Base-by-base conservation (phyloP, 2,113 vertebrate genomes). In the Ornithorhynchus anatinus region DNA sequence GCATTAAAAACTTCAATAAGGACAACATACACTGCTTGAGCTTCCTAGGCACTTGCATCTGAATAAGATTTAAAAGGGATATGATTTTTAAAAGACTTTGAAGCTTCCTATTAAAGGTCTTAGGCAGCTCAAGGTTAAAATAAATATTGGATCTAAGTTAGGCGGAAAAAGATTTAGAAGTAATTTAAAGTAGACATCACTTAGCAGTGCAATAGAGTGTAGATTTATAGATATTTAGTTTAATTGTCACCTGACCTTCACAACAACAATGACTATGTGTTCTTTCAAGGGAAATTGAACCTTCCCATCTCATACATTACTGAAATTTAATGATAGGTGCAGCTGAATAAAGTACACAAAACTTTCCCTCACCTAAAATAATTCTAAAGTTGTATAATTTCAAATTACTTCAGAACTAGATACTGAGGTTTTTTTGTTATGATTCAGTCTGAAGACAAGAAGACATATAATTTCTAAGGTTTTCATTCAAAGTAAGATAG, bases 1-100 rank as follows among this genome's bases (percentile, higher is more conserved):
- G 81, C 77, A 85, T 89, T 89, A 90, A 88, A 84, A 89, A 92
- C 86, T 89, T 92, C 86, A 89, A 63, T 88, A 86, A 86, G 84
- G 91, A 88, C 87, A 88, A 87, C 84, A 75, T 82, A 84, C 81
- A 73, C 62, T 85, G 70, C 89, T 75, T 85, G 89, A 88, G 90
- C 68, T 89, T 91, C 72, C 80, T 87, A 91, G 77, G 70, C 66
- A 80, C 84, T 87, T 85, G 80, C 77, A 89, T 91, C 87, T 79
- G 89, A 91, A 92, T 69, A 79, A 90, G 72, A 87, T 89, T 88
- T 89, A 14, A 76, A 87, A 90, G 86, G 42, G 65, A 77, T 88
- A 85, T 48, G 33, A 79, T 90, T 89, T 91, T 89, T 60, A 82
- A 79, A 84, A 86, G 42, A 79, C 65, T 91, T 91, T 82, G 84